Base-by-base conservation (phyloP, 2,797 vertebrate genomes). In the Discoglossus pictus region DNA sequence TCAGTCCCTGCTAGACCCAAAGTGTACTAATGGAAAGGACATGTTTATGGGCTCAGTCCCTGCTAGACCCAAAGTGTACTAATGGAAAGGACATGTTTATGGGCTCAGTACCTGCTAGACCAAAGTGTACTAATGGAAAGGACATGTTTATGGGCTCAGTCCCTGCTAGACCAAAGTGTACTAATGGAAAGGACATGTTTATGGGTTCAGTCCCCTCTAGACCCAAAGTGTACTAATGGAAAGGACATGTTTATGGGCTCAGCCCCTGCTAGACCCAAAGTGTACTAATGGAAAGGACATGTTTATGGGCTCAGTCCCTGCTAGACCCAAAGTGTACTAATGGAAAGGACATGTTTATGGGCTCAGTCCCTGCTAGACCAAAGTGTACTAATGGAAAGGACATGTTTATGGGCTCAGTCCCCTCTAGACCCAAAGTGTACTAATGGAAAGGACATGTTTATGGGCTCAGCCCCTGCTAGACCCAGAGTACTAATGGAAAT, bases 11-110 rank as follows among this genome's bases (percentile, higher is more conserved):
- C 43, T 2, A 17, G n/a, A n/a, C 9, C 21, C 43, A 3, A n/a
- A n/a, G 15, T 1, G 40, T 43, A 43, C 40, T 43, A 43, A 43
- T 43, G 13, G 17, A 12, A 43, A 15, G 15, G 40, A 43, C 13
- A 43, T 43, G 40, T 43, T 43, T 31, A 31, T 31, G 27, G 27
- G 27, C n/a, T 31, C 27, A n/a, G n/a, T n/a, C n/a, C n/a, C n/a
- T n/a, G n/a, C n/a, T n/a, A n/a, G n/a, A n/a, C n/a, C n/a, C n/a
- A n/a, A n/a, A n/a, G n/a, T n/a, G n/a, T n/a, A 48, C 1, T 48
- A 48, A 48, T 48, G 2, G 7, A n/a, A 43, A 16, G 6, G 40
- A 16, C 40, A 43, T 3, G 40, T 16, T 17, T 5, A 3, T 16
- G 40, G 40, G 40, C 5, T 23, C n/a, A 23, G 43, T 23, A 7